Conservation (phyloP, 2,888 invertebrate species). For the Sussaba pulchella region DNA sequence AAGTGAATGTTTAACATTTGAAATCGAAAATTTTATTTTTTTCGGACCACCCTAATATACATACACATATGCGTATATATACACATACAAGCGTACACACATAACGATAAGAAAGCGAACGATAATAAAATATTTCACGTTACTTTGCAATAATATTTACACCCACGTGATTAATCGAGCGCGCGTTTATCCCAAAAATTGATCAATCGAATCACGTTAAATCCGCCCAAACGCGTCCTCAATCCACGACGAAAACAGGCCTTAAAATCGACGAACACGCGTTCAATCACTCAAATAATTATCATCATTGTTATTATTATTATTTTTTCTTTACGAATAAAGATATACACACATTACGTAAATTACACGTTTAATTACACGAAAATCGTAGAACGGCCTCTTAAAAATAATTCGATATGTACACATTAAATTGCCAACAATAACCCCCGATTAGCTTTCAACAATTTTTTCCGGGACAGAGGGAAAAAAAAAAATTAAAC, state of each 20-base stretch:
- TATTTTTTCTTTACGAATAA: conserved; percentile 47
- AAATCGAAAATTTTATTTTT: no score
- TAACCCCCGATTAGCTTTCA: conserved; percentile 7
- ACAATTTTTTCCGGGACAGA: background rate
- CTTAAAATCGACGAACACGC: conserved; percentile 42
- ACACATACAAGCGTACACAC: no score
- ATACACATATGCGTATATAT: no score
- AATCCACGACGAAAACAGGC: conserved; percentile 39
- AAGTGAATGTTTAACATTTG: no score
- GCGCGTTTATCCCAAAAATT: conserved; percentile 42
- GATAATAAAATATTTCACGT: conserved; percentile 58
- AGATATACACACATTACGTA: conserved; percentile 62
- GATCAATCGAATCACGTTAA: conserved; percentile 56
- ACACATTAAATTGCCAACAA: conserved; percentile 49
- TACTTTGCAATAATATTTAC: conserved; percentile 59
- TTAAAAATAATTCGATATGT: conserved; percentile 60
- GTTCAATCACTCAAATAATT: conserved; percentile 48
- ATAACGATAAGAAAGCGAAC: conserved; percentile 66
- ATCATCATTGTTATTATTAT: conserved; percentile 2
- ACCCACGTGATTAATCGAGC: conserved; percentile 48
- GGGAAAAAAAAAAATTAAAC: conserved; percentile 15
- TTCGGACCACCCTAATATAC: no score
- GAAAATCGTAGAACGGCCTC: conserved; percentile 46
- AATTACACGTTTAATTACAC: conserved; percentile 59
- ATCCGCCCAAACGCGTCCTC: conserved; percentile 47